A percentile compares a stretch with the other conserved stretches of the same genome.
phyloP scores from a whole-genome alignment of 2,113 vertebrate species.

The Gracilinanus agilis region DNA sequence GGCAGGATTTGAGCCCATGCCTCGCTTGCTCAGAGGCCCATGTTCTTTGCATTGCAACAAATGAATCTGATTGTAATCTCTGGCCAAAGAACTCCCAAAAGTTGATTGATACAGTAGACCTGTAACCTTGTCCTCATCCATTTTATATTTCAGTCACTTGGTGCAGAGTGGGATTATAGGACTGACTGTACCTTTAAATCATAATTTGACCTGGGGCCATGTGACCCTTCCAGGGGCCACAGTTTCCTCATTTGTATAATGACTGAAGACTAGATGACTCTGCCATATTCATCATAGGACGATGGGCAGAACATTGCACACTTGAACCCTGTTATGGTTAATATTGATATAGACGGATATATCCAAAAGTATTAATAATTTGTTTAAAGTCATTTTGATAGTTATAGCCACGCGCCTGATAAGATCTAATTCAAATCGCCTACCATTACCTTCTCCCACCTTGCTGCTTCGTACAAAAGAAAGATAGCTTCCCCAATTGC shows the following conservation, averaged over 20 bases:
- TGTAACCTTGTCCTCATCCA: neutral
- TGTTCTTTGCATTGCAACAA: neutral
- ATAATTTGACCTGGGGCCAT: neutral
- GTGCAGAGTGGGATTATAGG: neutral
- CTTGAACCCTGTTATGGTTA: too few species aligned
- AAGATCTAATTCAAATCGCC: too few species aligned
- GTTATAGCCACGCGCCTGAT: too few species aligned
- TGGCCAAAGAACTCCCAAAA: neutral
- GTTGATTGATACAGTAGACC: neutral
- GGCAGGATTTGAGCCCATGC: neutral
- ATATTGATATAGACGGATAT: too few species aligned
- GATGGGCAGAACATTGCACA: neutral
- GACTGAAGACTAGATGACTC: neutral
- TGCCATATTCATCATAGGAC: neutral
- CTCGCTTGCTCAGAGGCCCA: neutral
- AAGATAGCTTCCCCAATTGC: too few species aligned
- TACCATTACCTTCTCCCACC: too few species aligned
- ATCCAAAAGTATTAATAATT: too few species aligned
- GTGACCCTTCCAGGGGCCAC: neutral
- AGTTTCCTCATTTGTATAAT: neutral
- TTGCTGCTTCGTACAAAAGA: too few species aligned
- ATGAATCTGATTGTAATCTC: neutral
- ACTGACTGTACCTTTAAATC: neutral
- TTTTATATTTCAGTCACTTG: neutral
- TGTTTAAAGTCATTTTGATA: too few species aligned